These are phyloP conservation scores for Drosophila parvula DNA, from an alignment of 1,140 invertebrate species.

Conservation along the genomic window DNA sequence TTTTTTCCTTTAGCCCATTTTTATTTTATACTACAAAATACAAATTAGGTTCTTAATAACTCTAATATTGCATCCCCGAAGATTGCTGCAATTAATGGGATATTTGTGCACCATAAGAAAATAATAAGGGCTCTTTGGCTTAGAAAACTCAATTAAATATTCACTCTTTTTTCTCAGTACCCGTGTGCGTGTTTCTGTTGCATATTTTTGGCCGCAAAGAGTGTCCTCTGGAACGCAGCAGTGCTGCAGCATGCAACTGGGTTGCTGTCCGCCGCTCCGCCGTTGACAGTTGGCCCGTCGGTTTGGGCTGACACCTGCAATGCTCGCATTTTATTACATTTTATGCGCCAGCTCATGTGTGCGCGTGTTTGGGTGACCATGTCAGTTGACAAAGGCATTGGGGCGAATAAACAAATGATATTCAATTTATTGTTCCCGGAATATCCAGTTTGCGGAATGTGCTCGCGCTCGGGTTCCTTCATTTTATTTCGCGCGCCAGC, in stretches of 20 bases:
- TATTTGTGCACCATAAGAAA: neutral
- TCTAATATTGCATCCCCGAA: too few species aligned
- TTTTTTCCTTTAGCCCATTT: neutral
- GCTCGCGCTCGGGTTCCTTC: constrained; percentile 24
- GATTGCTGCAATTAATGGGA: neutral
- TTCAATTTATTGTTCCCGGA: constrained; percentile 75
- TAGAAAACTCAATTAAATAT: constrained; percentile 7
- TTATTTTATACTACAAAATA: neutral
- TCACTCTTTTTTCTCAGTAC: constrained; percentile 24
- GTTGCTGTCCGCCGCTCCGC: constrained; percentile 17
- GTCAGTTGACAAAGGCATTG: constrained; percentile 74
- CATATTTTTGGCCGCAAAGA: constrained; percentile 77
- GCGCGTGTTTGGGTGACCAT: constrained; percentile 48
- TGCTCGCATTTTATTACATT: constrained; percentile 80
- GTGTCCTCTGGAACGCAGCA: constrained; percentile 55
- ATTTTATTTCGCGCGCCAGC: constrained; percentile 4
- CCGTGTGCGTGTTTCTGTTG: constrained; percentile 30
- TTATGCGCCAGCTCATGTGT: constrained; percentile 44
- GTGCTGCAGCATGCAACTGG: constrained; percentile 12
- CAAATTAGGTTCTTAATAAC: too few species aligned
- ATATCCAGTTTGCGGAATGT: constrained; percentile 43
- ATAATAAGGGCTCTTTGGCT: neutral
- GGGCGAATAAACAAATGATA: constrained; percentile 79
- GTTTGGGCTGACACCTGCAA: constrained; percentile 72
- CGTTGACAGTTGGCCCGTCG: constrained; percentile 67